Conservation (phyloP, 2,113 vertebrate genomes). For the Malurus cyaneus region DNA sequence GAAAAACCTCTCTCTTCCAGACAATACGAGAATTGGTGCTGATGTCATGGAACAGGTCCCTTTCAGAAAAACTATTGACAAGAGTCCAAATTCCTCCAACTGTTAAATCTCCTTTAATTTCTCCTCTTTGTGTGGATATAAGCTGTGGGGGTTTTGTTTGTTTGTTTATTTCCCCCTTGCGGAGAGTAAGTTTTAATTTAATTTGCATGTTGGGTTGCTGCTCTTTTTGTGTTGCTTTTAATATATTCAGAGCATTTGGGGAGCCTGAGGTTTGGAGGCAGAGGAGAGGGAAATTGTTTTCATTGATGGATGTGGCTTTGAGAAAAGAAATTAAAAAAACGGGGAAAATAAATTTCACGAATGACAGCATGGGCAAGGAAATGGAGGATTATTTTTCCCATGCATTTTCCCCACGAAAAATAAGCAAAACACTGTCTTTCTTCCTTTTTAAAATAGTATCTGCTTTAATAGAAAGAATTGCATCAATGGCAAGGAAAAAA, state of each 20-base stretch:
- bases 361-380: not conserved
- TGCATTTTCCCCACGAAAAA: not conserved
- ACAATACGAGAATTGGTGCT: not conserved
- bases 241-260: constrained; percentile 18
- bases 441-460: not conserved
- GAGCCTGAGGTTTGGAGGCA: constrained; percentile 15
- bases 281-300: not conserved
- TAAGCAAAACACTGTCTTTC: not conserved
- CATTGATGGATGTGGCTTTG: not conserved
- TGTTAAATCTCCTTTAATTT: constrained; percentile 42
- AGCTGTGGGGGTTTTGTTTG: constrained; percentile 36
- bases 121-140: constrained; percentile 30
- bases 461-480: not conserved
- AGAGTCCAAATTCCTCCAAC: constrained; percentile 23
- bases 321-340: not conserved
- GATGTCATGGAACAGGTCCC: constrained; percentile 3
- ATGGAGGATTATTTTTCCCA: fast-evolving
- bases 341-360: not conserved
- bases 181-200: not conserved
- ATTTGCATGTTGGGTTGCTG: constrained; percentile 51
- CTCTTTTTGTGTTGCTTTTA: constrained; percentile 35
- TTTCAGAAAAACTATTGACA: constrained; percentile 44
- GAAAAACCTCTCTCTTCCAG: not conserved
- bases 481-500: not conserved
- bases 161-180: constrained; percentile 40